Conservation (phyloP, 2,888 invertebrate species). For the Marasmarcha lunaedactyla region DNA sequence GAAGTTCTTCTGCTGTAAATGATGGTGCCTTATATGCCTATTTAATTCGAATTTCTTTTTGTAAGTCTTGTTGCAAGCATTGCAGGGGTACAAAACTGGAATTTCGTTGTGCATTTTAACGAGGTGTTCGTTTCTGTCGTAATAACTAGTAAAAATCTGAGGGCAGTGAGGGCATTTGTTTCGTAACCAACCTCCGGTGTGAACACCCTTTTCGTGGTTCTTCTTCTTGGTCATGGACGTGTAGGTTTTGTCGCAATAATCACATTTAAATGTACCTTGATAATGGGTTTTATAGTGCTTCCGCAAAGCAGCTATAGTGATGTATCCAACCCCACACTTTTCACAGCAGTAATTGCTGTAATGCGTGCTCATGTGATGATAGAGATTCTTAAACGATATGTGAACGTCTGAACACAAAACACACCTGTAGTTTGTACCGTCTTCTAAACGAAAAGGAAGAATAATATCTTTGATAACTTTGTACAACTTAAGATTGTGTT, state of each 20-base stretch:
- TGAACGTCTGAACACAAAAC: constrained; percentile 52
- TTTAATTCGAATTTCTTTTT: constrained; percentile 58
- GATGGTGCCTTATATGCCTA: constrained; percentile 55
- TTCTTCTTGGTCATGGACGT: constrained; percentile 57
- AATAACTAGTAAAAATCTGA: constrained; percentile 54
- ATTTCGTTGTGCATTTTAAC: constrained; percentile 46
- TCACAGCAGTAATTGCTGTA: constrained; percentile 60
- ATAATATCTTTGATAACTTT: constrained; percentile 59
- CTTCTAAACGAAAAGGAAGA: constrained; percentile 48
- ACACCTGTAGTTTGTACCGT: constrained; percentile 47
- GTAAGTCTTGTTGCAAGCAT: constrained; percentile 54
- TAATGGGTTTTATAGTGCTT: constrained; percentile 60
- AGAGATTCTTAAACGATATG: constrained; percentile 55
- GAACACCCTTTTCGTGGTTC: constrained; percentile 58
- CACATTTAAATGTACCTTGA: constrained; percentile 65
- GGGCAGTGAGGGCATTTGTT: constrained; percentile 62
- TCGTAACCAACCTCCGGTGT: constrained; percentile 54
- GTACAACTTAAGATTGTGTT: constrained; percentile 46
- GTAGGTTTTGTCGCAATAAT: constrained; percentile 63
- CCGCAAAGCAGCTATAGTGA: constrained; percentile 54
- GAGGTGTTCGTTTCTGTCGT: constrained; percentile 52
- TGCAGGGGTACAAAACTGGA: constrained; percentile 46
- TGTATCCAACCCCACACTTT: constrained; percentile 54
- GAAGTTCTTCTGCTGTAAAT: constrained; percentile 49
- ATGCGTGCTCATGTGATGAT: constrained; percentile 61